phyloP scores from a whole-genome alignment of 2,797 vertebrate genomes.

The Helicolenus hilgendorfi region DNA sequence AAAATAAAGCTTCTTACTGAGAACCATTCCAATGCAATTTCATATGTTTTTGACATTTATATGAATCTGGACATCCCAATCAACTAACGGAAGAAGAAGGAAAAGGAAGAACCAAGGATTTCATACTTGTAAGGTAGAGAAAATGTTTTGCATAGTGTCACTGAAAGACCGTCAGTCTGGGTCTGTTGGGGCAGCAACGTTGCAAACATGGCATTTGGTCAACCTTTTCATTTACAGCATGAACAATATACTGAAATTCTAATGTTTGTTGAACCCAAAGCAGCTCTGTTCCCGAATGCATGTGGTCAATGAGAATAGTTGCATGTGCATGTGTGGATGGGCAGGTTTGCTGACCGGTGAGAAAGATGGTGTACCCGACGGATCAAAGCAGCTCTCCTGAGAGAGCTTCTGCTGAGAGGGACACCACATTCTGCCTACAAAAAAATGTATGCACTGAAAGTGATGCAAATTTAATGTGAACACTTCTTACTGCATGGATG shows the following conservation, averaged over 20 bases:
- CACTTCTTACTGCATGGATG: constrained; percentile 13
- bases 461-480: constrained; percentile 60
- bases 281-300: not conserved
- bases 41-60: not conserved
- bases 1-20: not conserved
- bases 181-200: not conserved
- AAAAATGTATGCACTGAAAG: constrained; percentile 7
- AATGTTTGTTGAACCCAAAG: not conserved
- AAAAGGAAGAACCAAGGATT: not conserved
- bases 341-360: not conserved
- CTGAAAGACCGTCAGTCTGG: not conserved
- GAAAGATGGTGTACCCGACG: not conserved
- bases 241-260: not conserved
- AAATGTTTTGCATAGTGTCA: too few relatives aligned
- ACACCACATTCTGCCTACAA: not conserved
- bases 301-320: not conserved
- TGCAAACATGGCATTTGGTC: not conserved
- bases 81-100: not conserved
- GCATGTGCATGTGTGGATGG: not conserved
- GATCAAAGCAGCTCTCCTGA: constrained; percentile 21
- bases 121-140: not conserved
- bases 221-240: not conserved
- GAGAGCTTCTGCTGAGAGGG: not conserved
- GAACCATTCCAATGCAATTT: not conserved
- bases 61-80: not conserved